Evolutionary conservation across 2,113 vertebrate species (phyloP), one percentile per base, ranked within the genome.

Genomic region (Alouatta palliata): DNA sequence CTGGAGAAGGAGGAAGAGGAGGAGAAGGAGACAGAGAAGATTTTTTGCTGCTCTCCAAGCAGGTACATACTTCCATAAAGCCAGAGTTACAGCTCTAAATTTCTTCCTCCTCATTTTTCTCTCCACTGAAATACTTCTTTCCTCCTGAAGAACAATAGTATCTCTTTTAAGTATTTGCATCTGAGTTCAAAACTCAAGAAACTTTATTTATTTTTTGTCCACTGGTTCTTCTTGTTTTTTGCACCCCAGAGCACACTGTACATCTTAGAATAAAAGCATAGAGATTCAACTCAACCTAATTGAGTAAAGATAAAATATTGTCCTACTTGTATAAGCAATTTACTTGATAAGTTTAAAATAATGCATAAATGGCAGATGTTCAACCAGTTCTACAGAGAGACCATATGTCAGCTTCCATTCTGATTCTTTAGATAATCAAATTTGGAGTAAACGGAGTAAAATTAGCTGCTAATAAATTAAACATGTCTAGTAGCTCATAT

Each of bases 401-500:
- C 43, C 75, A 40, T 85, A 84, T 94, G 85, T 56, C 40, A 80
- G 9, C 76, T 92, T 92, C 73, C 77, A 73, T 58, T 64, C 47
- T 70, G 30, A 54, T 23, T 83, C 58, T 95, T 86, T 30, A 7
- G 0, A 80, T 95, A 97, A 83, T 76, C 49, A 81, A 92, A 71
- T 54, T 37, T 12, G 17, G n/a, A 27, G 37, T n/a, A 92, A 81
- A 80, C 1, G 75, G 86, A 76, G 75, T 79, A 49, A 97, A 97
- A 93, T 75, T 71, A 94, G 92, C 30, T 77, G 1, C 1, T 85
- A 96, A 95, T 87, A 90, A 92, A 97, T 92, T 87, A 77, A 37
- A 85, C 23, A 73, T 91, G 61, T 87, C 25, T 82, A 95, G 83
- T 56, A 54, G 17, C 52, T 86, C 16, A 96, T 76, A 49, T 70